Conservation (phyloP, 2,113 vertebrate species). For the Ceyx melanurus region DNA sequence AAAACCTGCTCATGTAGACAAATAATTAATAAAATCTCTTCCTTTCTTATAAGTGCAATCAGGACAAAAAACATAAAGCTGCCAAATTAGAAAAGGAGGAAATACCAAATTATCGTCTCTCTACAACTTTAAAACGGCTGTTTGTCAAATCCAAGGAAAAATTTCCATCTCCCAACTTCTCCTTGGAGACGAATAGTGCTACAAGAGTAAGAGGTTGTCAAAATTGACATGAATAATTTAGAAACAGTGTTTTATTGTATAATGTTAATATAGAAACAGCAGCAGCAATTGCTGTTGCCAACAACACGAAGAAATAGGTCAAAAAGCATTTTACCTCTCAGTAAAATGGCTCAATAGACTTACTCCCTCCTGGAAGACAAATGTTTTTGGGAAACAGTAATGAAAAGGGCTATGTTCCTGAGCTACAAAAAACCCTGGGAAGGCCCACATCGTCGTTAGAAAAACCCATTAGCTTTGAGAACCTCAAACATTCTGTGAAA, state of each 20-base stretch:
- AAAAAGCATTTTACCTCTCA: neutral
- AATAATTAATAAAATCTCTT: neutral
- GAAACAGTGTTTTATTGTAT: neutral
- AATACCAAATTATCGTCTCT: neutral
- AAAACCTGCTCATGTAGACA: neutral
- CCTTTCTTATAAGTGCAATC: neutral
- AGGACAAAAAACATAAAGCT: neutral
- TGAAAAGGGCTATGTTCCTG: neutral
- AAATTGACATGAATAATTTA: constrained; percentile 11
- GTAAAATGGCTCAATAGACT: neutral
- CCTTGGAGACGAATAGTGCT: neutral
- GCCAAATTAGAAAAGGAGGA: neutral
- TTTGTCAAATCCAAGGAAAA: neutral
- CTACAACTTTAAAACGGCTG: neutral
- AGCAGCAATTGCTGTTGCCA: neutral
- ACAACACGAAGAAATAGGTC: neutral
- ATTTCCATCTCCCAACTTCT: neutral
- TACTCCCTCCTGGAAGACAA: neutral
- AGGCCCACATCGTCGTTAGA: neutral
- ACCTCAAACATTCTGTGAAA: neutral
- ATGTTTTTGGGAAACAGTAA: neutral
- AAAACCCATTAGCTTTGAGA: neutral
- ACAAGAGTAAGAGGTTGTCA: neutral
- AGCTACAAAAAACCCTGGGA: neutral
- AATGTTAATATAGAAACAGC: neutral